Percentiles rank a stretch among this genome's conserved stretches.
Conservation (phyloP, 2,113 vertebrate species). For the Oreochromis spilurus region DNA sequence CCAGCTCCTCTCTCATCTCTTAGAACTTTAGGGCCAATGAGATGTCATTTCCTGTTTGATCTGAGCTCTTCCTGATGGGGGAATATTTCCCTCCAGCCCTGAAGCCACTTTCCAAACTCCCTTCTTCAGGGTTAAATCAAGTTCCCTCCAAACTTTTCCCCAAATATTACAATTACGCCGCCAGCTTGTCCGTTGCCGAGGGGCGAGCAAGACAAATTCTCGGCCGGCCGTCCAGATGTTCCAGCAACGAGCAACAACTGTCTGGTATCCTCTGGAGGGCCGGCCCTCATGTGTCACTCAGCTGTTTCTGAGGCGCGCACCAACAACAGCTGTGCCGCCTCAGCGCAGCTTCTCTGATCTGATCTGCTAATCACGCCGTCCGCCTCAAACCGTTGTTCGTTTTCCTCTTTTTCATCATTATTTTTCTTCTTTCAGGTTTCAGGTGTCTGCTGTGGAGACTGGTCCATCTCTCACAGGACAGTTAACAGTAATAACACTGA, state of each 20-base stretch:
- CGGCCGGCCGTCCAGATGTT: conserved; percentile 67
- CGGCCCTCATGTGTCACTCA: conserved; percentile 4
- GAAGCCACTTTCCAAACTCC: conserved; percentile 45
- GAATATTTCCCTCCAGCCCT: conserved; percentile 20
- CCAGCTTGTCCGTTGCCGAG: background rate
- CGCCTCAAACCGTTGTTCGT: background rate
- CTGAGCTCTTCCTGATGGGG: background rate
- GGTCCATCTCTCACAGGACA: background rate
- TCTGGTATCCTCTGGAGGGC: conserved; percentile 19
- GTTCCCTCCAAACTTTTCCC: conserved; percentile 56
- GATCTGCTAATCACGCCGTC: background rate
- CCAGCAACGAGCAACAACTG: conserved; percentile 64
- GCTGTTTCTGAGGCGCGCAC: conserved; percentile 1
- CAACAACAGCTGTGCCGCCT: background rate
- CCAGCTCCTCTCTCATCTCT: background rate
- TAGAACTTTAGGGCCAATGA: conserved; percentile 18
- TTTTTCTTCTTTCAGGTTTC: background rate
- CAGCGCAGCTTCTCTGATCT: background rate
- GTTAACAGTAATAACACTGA: background rate
- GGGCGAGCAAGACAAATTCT: conserved; percentile 26
- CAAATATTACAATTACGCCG: conserved; percentile 51
- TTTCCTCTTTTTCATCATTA: background rate
- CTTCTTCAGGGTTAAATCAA: conserved; percentile 61
- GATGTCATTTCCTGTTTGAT: conserved; percentile 41
- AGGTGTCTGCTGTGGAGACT: background rate